Base-by-base conservation (phyloP, 2,113 vertebrate genomes). In the Myotis lucifugus region DNA sequence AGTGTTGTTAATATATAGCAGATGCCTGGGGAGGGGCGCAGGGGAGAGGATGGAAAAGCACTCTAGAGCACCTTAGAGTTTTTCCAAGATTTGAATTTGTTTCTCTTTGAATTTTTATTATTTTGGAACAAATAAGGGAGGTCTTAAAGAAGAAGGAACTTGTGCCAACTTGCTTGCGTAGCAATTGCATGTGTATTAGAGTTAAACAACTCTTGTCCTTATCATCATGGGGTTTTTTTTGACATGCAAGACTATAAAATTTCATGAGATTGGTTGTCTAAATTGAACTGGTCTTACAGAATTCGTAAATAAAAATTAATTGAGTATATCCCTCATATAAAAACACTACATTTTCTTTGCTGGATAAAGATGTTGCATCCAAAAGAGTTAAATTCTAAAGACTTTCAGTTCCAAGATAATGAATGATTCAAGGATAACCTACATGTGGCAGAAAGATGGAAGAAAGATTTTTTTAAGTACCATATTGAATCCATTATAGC, bases 291-390 rank as follows among this genome's bases (percentile, higher is more conserved):
- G 17, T 66, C 96, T 97, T 94, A 94, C 85, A 93, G 95, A 97
- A 97, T 93, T 88, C 96, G 74, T 96, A 93, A 97, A 86, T 97
- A 94, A 93, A 90, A 90, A 17, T 95, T 96, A 97, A 82, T 52
- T 12, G 42, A 56, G 13, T 73, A 9, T 34, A 56, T 95, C 90
- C 95, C 67, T 7, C 87, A 40, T 95, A 67, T 91, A 87, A 91
- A 95, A 89, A 81, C 46, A 90, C 54, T 19, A 40, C 85, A 18
- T 96, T 96, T 95, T 93, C 88, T 96, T 92, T 69, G 8, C 66
- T 81, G 66, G 48, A 59, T 66, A 42, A 56, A 90, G 66, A 81
- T 78, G 91, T 77, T 90, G 6, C 37, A 21, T 61, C 52, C 3
- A 85, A 50, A 84, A 37, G 27, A 91, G 46, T 87, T 70, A 64